Evolutionary conservation across 2,888 invertebrate species (phyloP).

Genomic region (Abscondita cerata): DNA sequence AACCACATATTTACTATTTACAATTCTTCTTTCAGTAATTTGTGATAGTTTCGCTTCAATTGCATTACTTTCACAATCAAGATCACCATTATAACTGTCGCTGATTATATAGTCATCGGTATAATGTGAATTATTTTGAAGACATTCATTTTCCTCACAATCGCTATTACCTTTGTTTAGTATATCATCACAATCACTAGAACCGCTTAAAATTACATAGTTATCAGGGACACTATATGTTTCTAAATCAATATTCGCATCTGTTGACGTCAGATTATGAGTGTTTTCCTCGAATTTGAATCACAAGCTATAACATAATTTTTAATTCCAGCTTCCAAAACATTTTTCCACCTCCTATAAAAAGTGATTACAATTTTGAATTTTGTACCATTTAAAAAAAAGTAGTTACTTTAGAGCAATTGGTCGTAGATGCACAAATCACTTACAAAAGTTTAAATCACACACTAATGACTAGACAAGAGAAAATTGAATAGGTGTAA

Average conservation of each 20-base stretch:
- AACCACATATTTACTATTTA: background rate
- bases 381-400: background rate
- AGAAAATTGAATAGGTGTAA: no score
- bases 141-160: no score
- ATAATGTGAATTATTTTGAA: no score
- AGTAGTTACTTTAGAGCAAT: background rate
- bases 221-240: no score
- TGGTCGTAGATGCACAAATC: background rate
- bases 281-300: background rate
- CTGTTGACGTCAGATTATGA: no score
- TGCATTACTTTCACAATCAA: background rate
- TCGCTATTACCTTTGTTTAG: no score
- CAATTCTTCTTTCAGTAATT: background rate
- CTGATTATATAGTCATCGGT: background rate
- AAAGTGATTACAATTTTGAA: background rate
- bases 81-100: background rate
- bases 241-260: no score
- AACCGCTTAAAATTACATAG: no score
- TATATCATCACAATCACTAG: background rate
- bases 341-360: background rate
- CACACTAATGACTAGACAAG: no score
- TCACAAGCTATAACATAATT: background rate
- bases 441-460: no score
- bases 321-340: background rate
- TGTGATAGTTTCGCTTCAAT: background rate